phyloP scores from a whole-genome alignment of 1,140 invertebrate genomes.

The Notospermus geniculatus region DNA sequence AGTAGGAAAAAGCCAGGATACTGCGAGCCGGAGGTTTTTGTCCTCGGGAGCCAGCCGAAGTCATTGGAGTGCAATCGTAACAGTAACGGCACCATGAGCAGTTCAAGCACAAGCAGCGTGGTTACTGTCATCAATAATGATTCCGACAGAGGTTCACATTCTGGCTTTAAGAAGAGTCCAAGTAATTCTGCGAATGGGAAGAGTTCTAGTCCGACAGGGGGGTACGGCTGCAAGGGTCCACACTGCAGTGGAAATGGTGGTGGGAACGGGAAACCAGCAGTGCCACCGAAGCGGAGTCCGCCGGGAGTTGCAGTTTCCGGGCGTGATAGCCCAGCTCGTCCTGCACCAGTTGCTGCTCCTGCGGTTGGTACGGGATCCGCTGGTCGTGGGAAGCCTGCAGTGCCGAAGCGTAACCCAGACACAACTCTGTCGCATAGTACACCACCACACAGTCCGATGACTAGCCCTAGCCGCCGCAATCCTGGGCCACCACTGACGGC shows the following conservation, averaged over 20 bases:
- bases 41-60: neutral
- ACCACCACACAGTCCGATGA: no score
- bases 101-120: neutral
- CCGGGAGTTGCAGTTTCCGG: neutral
- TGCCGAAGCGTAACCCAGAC: no score
- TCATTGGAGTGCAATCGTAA: neutral
- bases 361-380: no score
- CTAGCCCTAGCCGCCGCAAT: no score
- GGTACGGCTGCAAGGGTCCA: neutral
- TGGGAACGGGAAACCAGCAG: neutral
- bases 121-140: neutral
- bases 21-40: slow-evolving; percentile 2
- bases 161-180: neutral
- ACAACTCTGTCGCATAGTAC: no score
- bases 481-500: no score
- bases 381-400: no score
- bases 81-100: slow-evolving; percentile 5
- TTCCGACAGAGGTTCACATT: neutral
- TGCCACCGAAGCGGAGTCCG: slow-evolving; percentile 1
- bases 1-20: neutral
- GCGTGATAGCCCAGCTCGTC: neutral
- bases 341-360: no score
- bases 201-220: neutral
- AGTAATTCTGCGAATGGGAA: neutral
- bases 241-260: no score